Evolutionary conservation across 2,888 invertebrate species (phyloP), one percentile per base, ranked within the genome.

Genomic region (Rhimphoctona megacephalus): DNA sequence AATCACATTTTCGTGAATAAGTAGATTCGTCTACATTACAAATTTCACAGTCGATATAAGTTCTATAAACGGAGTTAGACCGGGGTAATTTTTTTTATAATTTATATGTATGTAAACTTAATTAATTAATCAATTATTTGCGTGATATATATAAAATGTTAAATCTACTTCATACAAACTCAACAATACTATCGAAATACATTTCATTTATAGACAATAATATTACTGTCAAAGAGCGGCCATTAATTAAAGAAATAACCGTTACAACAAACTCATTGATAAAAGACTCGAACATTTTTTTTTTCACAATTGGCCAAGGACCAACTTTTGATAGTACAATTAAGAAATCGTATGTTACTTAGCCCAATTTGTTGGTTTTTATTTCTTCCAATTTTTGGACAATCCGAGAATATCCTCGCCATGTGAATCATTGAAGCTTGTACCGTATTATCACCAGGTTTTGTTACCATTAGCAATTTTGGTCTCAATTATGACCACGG

Each of bases 81-180:
- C 61, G 1, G 30, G 0, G 6, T 30, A 30, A 17, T 61, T 14
- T 61, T 61, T 61, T 6, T 7, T 17, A 30, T 30, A 17, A 30
- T 61, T 30, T 61, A 61, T 61, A 61, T 61, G 17, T 61, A 30
- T 25, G 30, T 61, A 30, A 30, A 61, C 61, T 61, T 61, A 61
- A 61, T 61, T 30, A 57, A 57, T 25, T 57, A 25, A 25, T 57
- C 25, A 57, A 57, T 57, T 0, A 30, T 30, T 61, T 25, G 22
- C 25, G 25, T 14, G 14, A 57, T 57, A 57, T 57, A 52, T 52
- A 52, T 52, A 52, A 19, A 22, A 54, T 30, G 3, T 30, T 30
- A n/a, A 61, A 30, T 61, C 30, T 1, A 30, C 7, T 14, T 25
- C 30, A 17, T 61, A 61, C 1, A 61, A 30, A 17, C 25, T 25